Evolutionary conservation across 2,888 invertebrate genomes (phyloP).

Genomic region (Drosophila formosana): DNA sequence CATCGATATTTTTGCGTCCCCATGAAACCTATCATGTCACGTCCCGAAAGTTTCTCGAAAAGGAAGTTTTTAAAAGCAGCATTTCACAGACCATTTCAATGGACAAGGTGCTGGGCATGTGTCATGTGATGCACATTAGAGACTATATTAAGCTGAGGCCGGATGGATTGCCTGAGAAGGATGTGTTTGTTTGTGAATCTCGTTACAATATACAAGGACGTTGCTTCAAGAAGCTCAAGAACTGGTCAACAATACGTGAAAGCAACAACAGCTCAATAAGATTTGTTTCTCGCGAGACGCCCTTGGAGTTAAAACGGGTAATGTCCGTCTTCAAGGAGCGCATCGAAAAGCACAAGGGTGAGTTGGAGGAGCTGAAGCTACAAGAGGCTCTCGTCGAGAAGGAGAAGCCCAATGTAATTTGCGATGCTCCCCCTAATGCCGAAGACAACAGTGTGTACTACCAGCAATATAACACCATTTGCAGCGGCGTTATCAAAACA

Average conservation of each 20-base stretch:
- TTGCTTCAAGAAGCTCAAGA: constrained; percentile 97
- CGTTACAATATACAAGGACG: constrained; percentile 94
- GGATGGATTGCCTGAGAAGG: constrained; percentile 94
- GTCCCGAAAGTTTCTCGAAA: constrained; percentile 97
- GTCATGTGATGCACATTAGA: constrained; percentile 96
- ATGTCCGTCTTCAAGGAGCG: constrained; percentile 97
- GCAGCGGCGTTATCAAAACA: constrained; percentile 92
- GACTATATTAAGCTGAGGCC: constrained; percentile 97
- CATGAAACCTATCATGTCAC: constrained; percentile 98
- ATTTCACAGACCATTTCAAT: constrained; percentile 93
- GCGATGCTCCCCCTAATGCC: constrained; percentile 87
- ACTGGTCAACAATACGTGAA: constrained; percentile 88
- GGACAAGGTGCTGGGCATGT: constrained; percentile 94
- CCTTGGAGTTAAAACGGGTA: constrained; percentile 93
- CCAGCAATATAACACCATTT: constrained; percentile 95
- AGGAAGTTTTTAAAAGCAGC: constrained; percentile 97
- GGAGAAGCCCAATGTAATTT: constrained; percentile 94
- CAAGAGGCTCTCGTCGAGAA: constrained; percentile 93
- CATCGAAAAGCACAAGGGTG: constrained; percentile 95
- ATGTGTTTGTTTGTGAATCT: constrained; percentile 98
- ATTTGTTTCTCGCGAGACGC: constrained; percentile 89
- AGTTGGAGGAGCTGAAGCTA: constrained; percentile 93
- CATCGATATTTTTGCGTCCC: constrained; percentile 96
- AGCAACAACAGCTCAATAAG: constrained; percentile 87
- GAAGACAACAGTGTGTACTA: constrained; percentile 94